Evolutionary conservation across 35 echinoderm and acorn worm species (phyloP), one percentile per base, ranked within the genome.

Genomic region (Heliocidaris erythrogramma): DNA sequence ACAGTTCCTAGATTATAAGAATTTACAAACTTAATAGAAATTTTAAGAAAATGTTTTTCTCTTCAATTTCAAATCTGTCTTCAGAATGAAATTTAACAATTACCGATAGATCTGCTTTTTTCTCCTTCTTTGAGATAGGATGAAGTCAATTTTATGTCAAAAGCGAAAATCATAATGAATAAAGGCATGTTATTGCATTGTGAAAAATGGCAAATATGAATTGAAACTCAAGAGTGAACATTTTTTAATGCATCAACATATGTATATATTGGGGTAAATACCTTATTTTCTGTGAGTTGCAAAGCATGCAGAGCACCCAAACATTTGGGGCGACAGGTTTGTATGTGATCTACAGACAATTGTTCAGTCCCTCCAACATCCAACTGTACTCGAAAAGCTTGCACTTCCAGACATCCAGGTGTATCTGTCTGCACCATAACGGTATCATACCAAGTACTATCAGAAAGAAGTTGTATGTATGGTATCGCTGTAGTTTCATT

Each of bases 251-350:
- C 52, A 56, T 56, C 10, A 56, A 78, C 21, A 14, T n/a, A 24
- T 78, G 4, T 24, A 60, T 18, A 78, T 78, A 78, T 78, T 78
- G 2, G 21, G 21, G 2, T 7, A 8, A 24, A n/a, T 78, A 78
- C 65, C 65, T 78, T 78, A 78, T 78, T 78, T 78, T 18, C 65
- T 78, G 65, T 78, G 65, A 78, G 24, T n/a, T 78, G 65, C 65
- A 78, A 27, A 78, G 65, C 65, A 78, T 78, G 7, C 5, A 78
- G 21, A 27, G 17, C 7, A 27, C 27, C 65, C 5, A 18, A 27
- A 27, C 21, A 78, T 78, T n/a, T 78, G n/a, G 27, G 65, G 27
- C 3, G 65, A 78, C 65, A 78, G 65, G 65, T n/a, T n/a, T n/a
- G 65, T 8, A 78, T 78, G 65, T 21, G 65, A 78, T 78, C 21